Base-by-base conservation (phyloP, 2,113 vertebrate species). In the Rissa tridactyla region DNA sequence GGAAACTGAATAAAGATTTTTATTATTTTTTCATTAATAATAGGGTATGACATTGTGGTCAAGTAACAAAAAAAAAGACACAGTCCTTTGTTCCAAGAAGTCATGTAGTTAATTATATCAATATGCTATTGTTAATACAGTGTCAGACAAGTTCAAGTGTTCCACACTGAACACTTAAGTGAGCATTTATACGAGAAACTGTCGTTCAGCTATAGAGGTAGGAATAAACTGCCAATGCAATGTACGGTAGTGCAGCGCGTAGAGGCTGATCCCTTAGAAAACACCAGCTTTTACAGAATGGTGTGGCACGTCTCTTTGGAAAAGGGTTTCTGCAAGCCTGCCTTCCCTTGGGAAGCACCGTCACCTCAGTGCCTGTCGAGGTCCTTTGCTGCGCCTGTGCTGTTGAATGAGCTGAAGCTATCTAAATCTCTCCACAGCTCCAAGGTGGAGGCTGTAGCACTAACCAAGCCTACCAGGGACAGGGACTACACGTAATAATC, bases 221-320 rank as follows among this genome's bases (percentile, higher is more conserved):
- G 68, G 78, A 78, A 70, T 22, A 76, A 46, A 22, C 12, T 19
- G 19, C 18, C 55, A 38, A 26, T 21, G 32, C 58, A 36, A 57
- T 2, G 18, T 18, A 38, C 5, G 51, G 4, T 6, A 44, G 23
- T 19, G 32, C 32, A 32, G 26, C 1, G 0, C 10, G 22, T 10
- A 70, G 38, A 38, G 30, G 36, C 29, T 26, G 27, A 49, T 44
- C 20, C 22, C 21, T 57, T 46, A n/a, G 32, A 32, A 55, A 81
- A 68, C 26, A 52, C 8, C 49, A 42, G 22, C 55, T 70, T n/a
- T 19, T 54, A 47, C 9, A 66, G 69, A 76, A 38, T 0, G 1
- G 34, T 3, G 16, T 14, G 38, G 30, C 30, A 47, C 1, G 0
- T 46, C 27, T 26, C 64, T 66, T 49, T 51, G 66, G 61, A 58